phyloP scores from a whole-genome alignment of 2,888 invertebrate genomes.

The Scaptomyza cyrtandrae region DNA sequence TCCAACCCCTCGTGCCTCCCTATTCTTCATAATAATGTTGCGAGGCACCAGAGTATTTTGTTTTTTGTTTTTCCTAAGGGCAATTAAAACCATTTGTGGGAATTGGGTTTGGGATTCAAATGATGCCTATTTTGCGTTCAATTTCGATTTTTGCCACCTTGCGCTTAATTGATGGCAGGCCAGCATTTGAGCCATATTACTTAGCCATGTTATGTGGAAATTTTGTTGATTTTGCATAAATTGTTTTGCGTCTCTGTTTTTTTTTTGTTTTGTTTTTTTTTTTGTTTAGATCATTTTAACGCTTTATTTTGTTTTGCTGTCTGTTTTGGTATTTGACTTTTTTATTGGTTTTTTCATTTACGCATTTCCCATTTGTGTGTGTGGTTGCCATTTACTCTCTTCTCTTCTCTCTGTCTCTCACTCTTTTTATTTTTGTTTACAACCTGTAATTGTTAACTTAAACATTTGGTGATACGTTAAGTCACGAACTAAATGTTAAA shows the following conservation, averaged over 20 bases:
- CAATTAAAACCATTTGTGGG: constrained; percentile 37
- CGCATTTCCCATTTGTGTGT: constrained; percentile 71
- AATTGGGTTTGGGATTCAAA: constrained; percentile 28
- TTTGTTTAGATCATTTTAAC: constrained; percentile 53
- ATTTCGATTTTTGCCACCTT: constrained; percentile 58
- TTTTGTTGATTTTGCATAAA: constrained; percentile 66
- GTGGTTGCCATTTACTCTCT: constrained; percentile 26
- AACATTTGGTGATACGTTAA: constrained; percentile 47
- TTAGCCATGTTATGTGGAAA: constrained; percentile 38
- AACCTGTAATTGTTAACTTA: constrained; percentile 52
- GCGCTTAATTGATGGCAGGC: constrained; percentile 50
- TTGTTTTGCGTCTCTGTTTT: constrained; percentile 23
- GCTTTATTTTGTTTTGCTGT: constrained; percentile 43
- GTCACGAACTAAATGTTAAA: constrained; percentile 35
- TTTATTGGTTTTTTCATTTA: constrained; percentile 74
- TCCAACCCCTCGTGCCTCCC: neutral
- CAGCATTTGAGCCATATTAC: constrained; percentile 35
- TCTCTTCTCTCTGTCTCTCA: neutral
- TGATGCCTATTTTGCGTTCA: constrained; percentile 51
- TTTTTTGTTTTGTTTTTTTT: constrained; percentile 1
- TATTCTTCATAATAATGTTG: constrained; percentile 4
- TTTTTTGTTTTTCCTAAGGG: constrained; percentile 34
- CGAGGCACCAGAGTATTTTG: constrained; percentile 29
- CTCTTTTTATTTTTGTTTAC: constrained; percentile 37
- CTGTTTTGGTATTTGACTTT: constrained; percentile 60